phyloP scores from a whole-genome alignment of 2,113 vertebrate genomes.

The Telmatochromis bifrenatus region DNA sequence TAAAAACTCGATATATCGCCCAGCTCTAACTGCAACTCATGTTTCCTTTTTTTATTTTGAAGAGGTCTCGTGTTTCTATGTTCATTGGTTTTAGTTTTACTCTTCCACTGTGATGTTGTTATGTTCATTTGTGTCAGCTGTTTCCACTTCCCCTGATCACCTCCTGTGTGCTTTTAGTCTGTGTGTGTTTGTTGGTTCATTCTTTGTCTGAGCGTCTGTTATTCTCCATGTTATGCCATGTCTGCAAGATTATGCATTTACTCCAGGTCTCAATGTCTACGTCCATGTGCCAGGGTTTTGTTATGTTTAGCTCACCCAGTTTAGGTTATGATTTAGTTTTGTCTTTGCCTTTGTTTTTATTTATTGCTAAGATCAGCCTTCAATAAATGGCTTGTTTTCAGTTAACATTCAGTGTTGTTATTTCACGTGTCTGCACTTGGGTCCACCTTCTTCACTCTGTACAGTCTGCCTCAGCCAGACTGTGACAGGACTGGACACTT shows the following conservation, averaged over 20 bases:
- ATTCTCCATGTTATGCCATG: background rate
- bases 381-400: background rate
- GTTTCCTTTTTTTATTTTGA: background rate
- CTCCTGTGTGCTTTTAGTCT: background rate
- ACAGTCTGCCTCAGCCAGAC: background rate
- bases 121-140: background rate
- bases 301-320: background rate
- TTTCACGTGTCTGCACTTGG: background rate
- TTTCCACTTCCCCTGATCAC: background rate
- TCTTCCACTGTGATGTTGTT: background rate
- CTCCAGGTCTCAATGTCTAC: background rate
- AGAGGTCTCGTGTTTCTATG: background rate
- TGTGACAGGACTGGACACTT: background rate
- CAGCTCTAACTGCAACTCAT: fast-evolving
- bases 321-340: background rate
- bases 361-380: background rate
- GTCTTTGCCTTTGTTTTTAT: background rate
- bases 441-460: background rate
- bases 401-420: background rate
- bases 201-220: background rate
- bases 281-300: background rate
- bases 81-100: background rate
- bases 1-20: too few relatives aligned
- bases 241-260: background rate
- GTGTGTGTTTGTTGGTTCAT: background rate